Conservation (phyloP, 1,140 invertebrate species). For the Tribolium madens region DNA sequence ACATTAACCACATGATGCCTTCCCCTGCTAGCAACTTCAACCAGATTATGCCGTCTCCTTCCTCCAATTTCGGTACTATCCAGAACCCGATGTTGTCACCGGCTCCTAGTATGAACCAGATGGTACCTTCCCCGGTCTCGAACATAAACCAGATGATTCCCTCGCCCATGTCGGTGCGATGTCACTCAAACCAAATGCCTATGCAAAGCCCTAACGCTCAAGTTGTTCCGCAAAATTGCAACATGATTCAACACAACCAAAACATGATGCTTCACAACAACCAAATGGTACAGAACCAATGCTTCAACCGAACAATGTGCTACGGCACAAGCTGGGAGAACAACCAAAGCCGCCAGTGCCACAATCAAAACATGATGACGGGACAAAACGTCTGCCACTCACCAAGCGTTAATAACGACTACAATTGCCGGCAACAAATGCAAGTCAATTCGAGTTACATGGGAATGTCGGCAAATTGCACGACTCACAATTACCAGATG, state of each 20-base stretch:
- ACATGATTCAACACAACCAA: conserved; percentile 47
- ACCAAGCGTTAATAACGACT: too few species aligned
- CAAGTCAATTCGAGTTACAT: conserved; percentile 45
- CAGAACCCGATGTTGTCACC: conserved; percentile 56
- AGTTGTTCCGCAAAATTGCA: conserved; percentile 46
- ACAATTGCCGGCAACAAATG: too few species aligned
- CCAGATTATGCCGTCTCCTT: conserved; percentile 52
- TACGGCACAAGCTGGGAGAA: too few species aligned
- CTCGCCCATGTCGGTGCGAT: conserved; percentile 53
- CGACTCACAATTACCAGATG: conserved; percentile 68
- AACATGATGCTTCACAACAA: too few species aligned
- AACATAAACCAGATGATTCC: too few species aligned
- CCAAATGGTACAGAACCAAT: too few species aligned
- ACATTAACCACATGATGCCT: conserved; percentile 60
- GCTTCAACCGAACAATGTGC: conserved; percentile 45
- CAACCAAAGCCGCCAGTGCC: conserved; percentile 49
- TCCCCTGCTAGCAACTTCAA: conserved; percentile 54
- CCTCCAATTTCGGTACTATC: conserved; percentile 50
- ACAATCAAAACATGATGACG: too few species aligned
- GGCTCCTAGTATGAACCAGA: conserved; percentile 49
- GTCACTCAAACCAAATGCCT: conserved; percentile 46
- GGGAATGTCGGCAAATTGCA: conserved; percentile 65
- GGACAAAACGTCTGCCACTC: too few species aligned
- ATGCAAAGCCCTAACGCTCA: conserved; percentile 43
- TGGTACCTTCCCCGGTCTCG: conserved; percentile 47